phyloP scores from a whole-genome alignment of 2,113 vertebrate species.

The Urocitellus parryii region DNA sequence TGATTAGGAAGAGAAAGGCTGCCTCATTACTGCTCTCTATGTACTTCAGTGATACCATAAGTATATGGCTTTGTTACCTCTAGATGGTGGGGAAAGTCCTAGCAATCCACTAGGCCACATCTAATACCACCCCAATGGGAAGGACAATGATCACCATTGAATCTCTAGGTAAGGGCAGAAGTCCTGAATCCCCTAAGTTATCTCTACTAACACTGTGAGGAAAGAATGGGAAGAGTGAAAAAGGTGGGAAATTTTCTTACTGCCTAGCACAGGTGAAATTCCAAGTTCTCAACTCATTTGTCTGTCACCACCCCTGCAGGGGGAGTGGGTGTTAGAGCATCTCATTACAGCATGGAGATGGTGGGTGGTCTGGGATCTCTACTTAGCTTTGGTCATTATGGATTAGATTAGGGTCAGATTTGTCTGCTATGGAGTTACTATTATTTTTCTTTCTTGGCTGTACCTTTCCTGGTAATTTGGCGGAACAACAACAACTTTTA shows the following conservation, averaged over 20 bases:
- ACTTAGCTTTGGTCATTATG: background rate
- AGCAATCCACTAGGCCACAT: background rate
- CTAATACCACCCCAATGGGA: background rate
- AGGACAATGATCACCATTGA: background rate
- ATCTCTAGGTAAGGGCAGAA: background rate
- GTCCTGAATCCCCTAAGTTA: too few relatives aligned
- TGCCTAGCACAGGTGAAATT: background rate
- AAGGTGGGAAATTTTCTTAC: background rate
- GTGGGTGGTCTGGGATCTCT: background rate
- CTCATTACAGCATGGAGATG: background rate
- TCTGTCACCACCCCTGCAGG: background rate
- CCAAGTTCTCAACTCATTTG: background rate
- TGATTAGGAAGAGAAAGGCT: background rate
- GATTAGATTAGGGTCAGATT: background rate
- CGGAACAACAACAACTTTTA: background rate
- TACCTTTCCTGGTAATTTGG: background rate
- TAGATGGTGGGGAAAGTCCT: background rate
- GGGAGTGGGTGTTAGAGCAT: background rate
- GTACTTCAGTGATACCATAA: background rate
- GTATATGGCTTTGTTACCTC: background rate
- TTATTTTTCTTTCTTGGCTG: background rate
- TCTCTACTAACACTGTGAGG: background rate
- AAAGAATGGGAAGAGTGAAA: background rate
- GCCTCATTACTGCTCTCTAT: background rate
- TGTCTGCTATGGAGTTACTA: background rate